phyloP scores from a whole-genome alignment of 92 coral and sea anemone species.

The Pocillopora grandis region DNA sequence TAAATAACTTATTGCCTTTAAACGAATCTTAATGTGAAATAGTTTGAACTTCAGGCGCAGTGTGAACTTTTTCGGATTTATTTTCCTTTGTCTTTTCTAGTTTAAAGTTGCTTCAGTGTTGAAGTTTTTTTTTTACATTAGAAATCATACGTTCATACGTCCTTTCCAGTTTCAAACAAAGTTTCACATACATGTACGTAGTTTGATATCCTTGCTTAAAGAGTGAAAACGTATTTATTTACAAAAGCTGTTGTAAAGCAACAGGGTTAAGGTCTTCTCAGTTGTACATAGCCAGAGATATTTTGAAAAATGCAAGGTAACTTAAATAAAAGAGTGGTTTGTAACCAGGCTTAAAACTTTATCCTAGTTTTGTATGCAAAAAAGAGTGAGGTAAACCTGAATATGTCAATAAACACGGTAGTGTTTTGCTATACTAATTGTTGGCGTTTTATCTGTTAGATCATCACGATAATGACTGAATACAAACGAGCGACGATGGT shows the following conservation, averaged over 20 bases:
- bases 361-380: constrained; percentile 20
- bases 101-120: neutral
- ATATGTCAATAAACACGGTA: neutral
- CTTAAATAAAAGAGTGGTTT: constrained; percentile 9
- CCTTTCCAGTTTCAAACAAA: neutral
- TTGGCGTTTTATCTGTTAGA: too few species aligned
- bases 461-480: too few species aligned
- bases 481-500: too few species aligned
- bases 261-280: neutral
- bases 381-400: constrained; percentile 4
- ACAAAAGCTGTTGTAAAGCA: constrained; percentile 23
- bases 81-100: too few species aligned
- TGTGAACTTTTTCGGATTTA: neutral
- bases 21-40: neutral
- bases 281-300: constrained; percentile 28
- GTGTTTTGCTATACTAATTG: too few species aligned
- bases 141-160: neutral
- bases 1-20: neutral
- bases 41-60: neutral
- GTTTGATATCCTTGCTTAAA: constrained; percentile 8
- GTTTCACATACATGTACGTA: neutral
- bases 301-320: constrained; percentile 16
- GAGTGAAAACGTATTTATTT: constrained; percentile 22
- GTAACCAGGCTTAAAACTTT: neutral
- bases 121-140: neutral